These are phyloP conservation scores for Malacoctenus gilli DNA, from an alignment of 2,797 vertebrate genomes.

Conservation along the genomic window DNA sequence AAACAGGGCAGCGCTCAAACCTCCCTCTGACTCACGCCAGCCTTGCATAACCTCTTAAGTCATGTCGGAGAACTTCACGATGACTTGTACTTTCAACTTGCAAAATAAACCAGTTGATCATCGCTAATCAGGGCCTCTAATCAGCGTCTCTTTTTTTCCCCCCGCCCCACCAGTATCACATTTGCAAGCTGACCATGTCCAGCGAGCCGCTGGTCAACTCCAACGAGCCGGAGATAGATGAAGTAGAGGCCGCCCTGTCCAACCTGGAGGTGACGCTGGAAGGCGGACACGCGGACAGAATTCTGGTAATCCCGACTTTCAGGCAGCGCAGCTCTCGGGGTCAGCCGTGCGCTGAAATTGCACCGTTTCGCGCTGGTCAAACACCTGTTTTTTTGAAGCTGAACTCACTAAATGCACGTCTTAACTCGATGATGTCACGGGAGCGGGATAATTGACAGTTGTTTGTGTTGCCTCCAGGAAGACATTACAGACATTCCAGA, in stretches of 20 bases:
- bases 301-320: conserved; percentile 84
- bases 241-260: conserved; percentile 95
- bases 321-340: background rate
- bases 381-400: conserved; percentile 54
- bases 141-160: conserved; percentile 25
- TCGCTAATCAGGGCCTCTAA: background rate
- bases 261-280: conserved; percentile 94
- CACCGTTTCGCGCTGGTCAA: conserved; percentile 27
- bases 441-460: conserved; percentile 59
- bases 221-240: conserved; percentile 90
- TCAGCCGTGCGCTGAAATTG: too few species aligned
- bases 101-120: background rate
- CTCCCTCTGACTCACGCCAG: conserved; percentile 51
- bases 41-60: conserved; percentile 48
- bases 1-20: conserved; percentile 21
- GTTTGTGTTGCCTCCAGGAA: conserved; percentile 86
- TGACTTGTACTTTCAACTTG: background rate
- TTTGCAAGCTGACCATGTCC: conserved; percentile 91
- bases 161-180: conserved; percentile 86
- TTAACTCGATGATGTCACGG: conserved; percentile 46
- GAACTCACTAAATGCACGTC: conserved; percentile 48
- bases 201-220: conserved; percentile 81
- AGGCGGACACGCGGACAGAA: conserved; percentile 84
- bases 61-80: conserved; percentile 22
- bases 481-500: conserved; percentile 99